phyloP scores from a whole-genome alignment of 2,888 invertebrate genomes.

The Drosophila eohydei region DNA sequence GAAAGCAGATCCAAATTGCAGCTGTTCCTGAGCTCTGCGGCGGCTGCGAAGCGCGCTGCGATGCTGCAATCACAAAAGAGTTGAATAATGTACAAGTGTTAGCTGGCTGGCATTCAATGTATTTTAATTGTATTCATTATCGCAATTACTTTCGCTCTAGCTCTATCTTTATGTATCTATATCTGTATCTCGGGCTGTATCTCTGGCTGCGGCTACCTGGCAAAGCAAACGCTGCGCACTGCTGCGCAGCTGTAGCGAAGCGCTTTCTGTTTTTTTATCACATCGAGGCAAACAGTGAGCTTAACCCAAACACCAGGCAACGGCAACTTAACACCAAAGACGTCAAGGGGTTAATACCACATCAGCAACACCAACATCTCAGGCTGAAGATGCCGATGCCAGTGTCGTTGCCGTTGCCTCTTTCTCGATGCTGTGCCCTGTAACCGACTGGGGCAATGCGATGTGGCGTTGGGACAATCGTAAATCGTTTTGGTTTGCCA shows the following conservation, averaged over 20 bases:
- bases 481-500: slow-evolving; percentile 57
- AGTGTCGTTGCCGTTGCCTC: neutral
- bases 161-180: slow-evolving; percentile 16
- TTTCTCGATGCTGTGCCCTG: slow-evolving; percentile 39
- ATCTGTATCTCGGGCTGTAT: slow-evolving; percentile 10
- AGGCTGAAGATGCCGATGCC: slow-evolving; percentile 1
- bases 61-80: slow-evolving; percentile 44
- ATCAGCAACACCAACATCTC: slow-evolving; percentile 31
- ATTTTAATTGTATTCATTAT: slow-evolving; percentile 18
- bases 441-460: slow-evolving; percentile 20
- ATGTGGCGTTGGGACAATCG: slow-evolving; percentile 42
- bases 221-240: slow-evolving; percentile 51
- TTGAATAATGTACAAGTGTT: neutral
- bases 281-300: slow-evolving; percentile 72
- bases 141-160: slow-evolving; percentile 37
- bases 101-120: slow-evolving; percentile 9
- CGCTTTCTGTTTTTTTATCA: slow-evolving; percentile 57
- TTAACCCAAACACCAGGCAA: slow-evolving; percentile 81
- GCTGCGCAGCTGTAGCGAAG: slow-evolving; percentile 11
- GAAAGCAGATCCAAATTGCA: slow-evolving; percentile 78
- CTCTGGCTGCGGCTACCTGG: slow-evolving; percentile 57
- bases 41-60: slow-evolving; percentile 62
- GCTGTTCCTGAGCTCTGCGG: slow-evolving; percentile 71
- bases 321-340: slow-evolving; percentile 77
- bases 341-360: slow-evolving; percentile 79